Conservation (phyloP, 1,140 invertebrate genomes). For the Trichonephila clavata region DNA sequence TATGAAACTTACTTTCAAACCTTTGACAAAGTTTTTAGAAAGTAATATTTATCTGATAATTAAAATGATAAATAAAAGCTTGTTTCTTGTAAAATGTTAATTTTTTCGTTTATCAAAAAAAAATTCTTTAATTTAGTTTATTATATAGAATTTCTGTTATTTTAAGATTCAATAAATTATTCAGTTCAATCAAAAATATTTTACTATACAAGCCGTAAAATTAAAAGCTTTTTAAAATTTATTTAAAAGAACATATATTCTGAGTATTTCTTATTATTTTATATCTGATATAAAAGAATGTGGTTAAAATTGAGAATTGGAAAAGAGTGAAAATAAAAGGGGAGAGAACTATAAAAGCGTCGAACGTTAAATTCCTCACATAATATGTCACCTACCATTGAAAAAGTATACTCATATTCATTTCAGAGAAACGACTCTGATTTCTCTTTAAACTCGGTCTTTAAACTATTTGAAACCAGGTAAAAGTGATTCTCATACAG, state of each 20-base stretch:
- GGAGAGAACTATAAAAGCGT: not conserved
- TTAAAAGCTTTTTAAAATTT: not conserved
- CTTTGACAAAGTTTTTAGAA: too few relatives aligned
- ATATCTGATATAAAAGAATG: not conserved
- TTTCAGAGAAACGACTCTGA: conserved; percentile 40
- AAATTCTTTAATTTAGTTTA: too few relatives aligned
- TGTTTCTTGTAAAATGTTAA: too few relatives aligned
- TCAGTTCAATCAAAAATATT: not conserved
- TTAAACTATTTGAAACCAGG: conserved; percentile 47
- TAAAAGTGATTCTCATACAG: conserved; percentile 44
- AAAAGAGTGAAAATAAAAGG: not conserved
- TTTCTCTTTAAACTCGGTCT: conserved; percentile 49
- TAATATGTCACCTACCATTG: conserved; percentile 44
- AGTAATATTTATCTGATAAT: too few relatives aligned
- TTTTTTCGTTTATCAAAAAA: too few relatives aligned
- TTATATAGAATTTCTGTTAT: too few relatives aligned
- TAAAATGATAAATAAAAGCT: too few relatives aligned
- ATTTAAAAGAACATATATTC: not conserved
- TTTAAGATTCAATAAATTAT: too few relatives aligned
- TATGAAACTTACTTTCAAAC: too few relatives aligned
- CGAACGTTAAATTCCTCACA: conserved; percentile 23
- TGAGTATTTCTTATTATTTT: not conserved
- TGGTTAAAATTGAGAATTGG: not conserved
- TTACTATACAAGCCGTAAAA: not conserved
- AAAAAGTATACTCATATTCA: conserved; percentile 35